A percentile compares a stretch with the other conserved stretches of the same genome.
Evolutionary conservation across 2,797 vertebrate species (phyloP).

Genomic region (Arrhamphus sclerolepis): DNA sequence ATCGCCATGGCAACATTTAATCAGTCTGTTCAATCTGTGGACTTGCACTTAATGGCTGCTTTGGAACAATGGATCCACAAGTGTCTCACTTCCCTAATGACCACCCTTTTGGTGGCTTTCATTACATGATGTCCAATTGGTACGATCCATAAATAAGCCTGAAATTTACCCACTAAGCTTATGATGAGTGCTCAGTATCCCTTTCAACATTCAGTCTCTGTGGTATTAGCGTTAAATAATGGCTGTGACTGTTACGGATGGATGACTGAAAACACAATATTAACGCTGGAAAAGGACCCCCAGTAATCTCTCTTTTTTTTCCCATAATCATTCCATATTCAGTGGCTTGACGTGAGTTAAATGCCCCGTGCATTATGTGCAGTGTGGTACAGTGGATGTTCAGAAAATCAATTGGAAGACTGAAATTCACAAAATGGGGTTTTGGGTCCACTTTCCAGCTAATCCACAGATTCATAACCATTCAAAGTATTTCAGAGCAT

Average conservation of each 20-base stretch:
- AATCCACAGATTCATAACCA: too few relatives aligned
- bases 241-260: slow-evolving; percentile 10
- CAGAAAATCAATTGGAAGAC: too few relatives aligned
- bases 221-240: slow-evolving; percentile 37
- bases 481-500: too few relatives aligned
- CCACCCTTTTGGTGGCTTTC: slow-evolving; percentile 53
- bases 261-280: slow-evolving; percentile 7
- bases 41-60: slow-evolving; percentile 50
- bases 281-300: background rate
- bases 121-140: slow-evolving; percentile 54
- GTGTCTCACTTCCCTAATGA: slow-evolving; percentile 60
- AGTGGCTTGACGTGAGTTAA: too few relatives aligned
- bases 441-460: too few relatives aligned
- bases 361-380: too few relatives aligned
- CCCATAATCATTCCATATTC: too few relatives aligned
- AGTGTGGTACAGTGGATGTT: too few relatives aligned
- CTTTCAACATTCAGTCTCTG: slow-evolving; percentile 35
- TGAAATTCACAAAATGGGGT: too few relatives aligned
- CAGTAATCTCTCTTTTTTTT: background rate
- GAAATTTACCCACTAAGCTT: slow-evolving; percentile 50
- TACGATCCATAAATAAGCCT: slow-evolving; percentile 62
- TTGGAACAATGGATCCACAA: slow-evolving; percentile 61
- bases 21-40: slow-evolving; percentile 43
- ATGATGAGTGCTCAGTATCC: slow-evolving; percentile 46
- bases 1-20: slow-evolving; percentile 45